Percentiles rank a stretch among this genome's conserved stretches.
phyloP scores from a whole-genome alignment of 2,113 vertebrate species.

The Sigmodon hispidus region DNA sequence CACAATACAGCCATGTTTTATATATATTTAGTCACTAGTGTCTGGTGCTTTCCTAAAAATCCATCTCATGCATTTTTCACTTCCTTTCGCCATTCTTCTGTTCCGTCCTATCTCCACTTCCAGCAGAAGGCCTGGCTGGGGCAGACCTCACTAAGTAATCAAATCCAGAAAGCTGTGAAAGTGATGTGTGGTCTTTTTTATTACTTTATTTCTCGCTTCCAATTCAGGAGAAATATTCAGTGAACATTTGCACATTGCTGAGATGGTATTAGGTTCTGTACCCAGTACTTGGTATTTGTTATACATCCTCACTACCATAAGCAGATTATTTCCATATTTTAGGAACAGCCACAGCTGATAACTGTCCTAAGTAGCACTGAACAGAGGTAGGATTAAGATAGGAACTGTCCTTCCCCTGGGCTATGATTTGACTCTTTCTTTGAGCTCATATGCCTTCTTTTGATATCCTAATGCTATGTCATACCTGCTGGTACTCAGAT shows the following conservation, averaged over 20 bases:
- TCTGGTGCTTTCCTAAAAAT: not conserved
- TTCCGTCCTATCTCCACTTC: not conserved
- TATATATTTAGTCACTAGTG: not conserved
- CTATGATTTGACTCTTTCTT: not conserved
- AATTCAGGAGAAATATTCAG: not conserved
- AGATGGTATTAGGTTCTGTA: too few species aligned
- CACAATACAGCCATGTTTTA: not conserved
- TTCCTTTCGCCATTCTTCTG: not conserved
- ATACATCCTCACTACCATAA: not conserved
- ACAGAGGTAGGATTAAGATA: not conserved
- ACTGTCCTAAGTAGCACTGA: not conserved
- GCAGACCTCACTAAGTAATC: not conserved
- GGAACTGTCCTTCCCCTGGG: not conserved
- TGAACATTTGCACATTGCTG: not conserved
- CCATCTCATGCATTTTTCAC: not conserved
- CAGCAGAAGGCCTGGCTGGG: not conserved
- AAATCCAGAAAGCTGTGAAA: not conserved
- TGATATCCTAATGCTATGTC: not conserved
- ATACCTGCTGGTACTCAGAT: not conserved
- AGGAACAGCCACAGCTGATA: not conserved
- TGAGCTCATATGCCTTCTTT: not conserved
- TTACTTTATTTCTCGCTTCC: not conserved
- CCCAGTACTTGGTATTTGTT: not conserved
- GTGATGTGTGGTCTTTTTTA: not conserved
- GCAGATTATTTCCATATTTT: not conserved